Evolutionary conservation across 2,113 vertebrate genomes (phyloP).

Genomic region (Xerus inauris): DNA sequence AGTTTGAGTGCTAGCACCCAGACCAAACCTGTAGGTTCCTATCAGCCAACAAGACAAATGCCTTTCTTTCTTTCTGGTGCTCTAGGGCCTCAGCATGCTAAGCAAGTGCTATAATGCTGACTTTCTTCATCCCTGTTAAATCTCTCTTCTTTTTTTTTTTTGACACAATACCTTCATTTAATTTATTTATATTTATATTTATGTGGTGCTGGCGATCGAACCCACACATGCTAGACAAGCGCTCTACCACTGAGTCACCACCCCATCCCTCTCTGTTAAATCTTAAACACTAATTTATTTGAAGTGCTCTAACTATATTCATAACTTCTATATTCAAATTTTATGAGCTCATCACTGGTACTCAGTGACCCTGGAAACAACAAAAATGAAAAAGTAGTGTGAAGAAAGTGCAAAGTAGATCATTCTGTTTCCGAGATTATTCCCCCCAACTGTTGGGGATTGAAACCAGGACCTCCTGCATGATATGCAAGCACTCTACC

Average conservation of each 20-base stretch:
- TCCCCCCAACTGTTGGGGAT: not conserved
- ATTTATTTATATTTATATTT: no score
- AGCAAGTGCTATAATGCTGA: not conserved
- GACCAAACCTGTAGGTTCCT: not conserved
- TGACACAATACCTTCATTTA: no score
- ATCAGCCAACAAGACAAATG: not conserved
- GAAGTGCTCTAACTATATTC: not conserved
- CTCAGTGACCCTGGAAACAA: not conserved
- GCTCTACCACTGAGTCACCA: no score
- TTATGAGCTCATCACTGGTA: not conserved
- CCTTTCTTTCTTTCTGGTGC: no score
- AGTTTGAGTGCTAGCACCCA: not conserved
- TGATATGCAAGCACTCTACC: not conserved
- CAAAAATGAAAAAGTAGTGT: not conserved
- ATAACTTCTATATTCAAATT: not conserved
- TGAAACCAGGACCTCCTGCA: not conserved
- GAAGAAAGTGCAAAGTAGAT: not conserved
- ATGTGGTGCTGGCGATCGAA: no score
- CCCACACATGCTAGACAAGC: no score
- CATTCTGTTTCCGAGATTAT: not conserved
- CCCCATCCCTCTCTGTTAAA: not conserved
- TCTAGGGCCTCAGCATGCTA: no score
- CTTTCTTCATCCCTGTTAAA: slow-evolving; percentile 15
- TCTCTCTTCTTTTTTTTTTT: no score
- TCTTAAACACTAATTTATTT: not conserved